These are phyloP conservation scores for Hirtodrosophila duncani DNA, from an alignment of 2,888 invertebrate genomes.

Conservation along the genomic window DNA sequence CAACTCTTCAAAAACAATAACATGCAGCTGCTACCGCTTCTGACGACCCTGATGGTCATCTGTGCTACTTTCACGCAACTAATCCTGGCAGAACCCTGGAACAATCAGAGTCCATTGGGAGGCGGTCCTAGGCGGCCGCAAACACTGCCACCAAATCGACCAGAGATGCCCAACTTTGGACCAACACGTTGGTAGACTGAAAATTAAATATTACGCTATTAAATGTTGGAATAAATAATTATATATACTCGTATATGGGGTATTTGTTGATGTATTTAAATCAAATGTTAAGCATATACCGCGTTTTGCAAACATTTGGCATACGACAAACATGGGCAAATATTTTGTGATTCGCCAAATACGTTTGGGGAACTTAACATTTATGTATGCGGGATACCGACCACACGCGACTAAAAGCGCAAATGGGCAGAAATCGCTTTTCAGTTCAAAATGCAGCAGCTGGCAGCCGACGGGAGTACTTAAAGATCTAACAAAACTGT, in stretches of 20 bases:
- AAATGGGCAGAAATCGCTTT: constrained; percentile 32
- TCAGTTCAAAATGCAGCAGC: constrained; percentile 12
- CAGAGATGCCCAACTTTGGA: constrained; percentile 15
- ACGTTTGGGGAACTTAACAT: constrained; percentile 5
- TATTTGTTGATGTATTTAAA: too few relatives aligned
- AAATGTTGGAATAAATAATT: too few relatives aligned
- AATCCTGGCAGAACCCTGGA: constrained; percentile 7
- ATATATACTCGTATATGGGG: too few relatives aligned
- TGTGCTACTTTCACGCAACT: constrained; percentile 25
- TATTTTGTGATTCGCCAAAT: constrained; percentile 19
- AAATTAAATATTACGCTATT: constrained; percentile 11
- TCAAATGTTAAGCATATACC: constrained; percentile 16
- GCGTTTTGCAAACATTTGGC: constrained; percentile 8
- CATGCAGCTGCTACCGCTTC: constrained; percentile 39
- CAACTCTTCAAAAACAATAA: constrained; percentile 13
- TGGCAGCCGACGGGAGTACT: constrained; percentile 42
- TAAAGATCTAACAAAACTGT: constrained; percentile 55
- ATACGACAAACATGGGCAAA: constrained; percentile 26
- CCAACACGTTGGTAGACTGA: neutral
- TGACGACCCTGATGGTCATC: constrained; percentile 23
- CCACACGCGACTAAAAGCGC: constrained; percentile 35
- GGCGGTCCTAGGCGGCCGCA: constrained; percentile 13
- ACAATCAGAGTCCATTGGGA: constrained; percentile 1
- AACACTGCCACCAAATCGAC: constrained; percentile 36
- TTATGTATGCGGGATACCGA: constrained; percentile 8